phyloP scores from a whole-genome alignment of 1,140 invertebrate genomes.

The Penaeus vannamei region DNA sequence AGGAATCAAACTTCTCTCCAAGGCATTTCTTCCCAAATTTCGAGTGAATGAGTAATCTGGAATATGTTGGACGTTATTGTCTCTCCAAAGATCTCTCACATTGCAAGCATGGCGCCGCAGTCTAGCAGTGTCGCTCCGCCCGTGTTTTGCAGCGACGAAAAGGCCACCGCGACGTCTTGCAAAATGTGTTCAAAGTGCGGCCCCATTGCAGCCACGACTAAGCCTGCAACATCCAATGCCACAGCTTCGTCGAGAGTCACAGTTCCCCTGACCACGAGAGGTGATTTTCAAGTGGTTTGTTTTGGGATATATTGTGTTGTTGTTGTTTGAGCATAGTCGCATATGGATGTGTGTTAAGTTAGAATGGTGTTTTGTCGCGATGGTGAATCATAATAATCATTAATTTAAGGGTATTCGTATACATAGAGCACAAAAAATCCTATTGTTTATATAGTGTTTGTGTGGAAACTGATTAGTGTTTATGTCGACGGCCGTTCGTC shows the following conservation, averaged over 20 bases:
- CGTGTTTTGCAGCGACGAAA: constrained; percentile 42
- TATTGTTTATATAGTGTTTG: no score
- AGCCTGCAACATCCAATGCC: constrained; percentile 1
- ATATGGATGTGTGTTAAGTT: no score
- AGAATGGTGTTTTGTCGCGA: no score
- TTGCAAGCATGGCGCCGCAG: constrained; percentile 42
- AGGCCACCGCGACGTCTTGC: constrained; percentile 34
- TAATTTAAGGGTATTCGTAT: no score
- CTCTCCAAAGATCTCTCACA: constrained; percentile 49
- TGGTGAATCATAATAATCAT: no score
- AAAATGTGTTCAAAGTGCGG: constrained; percentile 59
- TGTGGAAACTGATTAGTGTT: no score
- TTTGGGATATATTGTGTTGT: no score
- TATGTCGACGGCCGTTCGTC: no score
- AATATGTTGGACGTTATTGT: constrained; percentile 52
- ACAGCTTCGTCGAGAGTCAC: not conserved
- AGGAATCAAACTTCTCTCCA: no score
- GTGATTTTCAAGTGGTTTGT: no score
- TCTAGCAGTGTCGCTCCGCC: constrained; percentile 49
- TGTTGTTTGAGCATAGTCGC: no score
- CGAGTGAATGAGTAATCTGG: constrained; percentile 45
- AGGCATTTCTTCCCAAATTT: not conserved
- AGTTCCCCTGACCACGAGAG: not conserved
- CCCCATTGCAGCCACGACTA: constrained; percentile 19
- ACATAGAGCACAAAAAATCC: no score